Evolutionary conservation across 2,888 invertebrate species (phyloP).

Genomic region (Nymphalis urticae): DNA sequence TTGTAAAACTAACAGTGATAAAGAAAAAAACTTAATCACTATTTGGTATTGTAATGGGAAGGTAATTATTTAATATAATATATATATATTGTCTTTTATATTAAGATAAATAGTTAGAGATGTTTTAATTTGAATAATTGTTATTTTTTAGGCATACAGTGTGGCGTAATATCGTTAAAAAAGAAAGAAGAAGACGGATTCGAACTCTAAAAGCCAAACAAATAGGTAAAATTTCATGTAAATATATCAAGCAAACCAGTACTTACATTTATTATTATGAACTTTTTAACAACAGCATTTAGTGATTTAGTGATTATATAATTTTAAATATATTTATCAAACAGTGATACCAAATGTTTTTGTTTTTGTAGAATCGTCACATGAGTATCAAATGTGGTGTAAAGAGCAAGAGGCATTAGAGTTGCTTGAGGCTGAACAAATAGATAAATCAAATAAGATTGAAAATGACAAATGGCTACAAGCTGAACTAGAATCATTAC

Average conservation of each 20-base stretch:
- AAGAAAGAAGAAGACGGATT: slow-evolving; percentile 85
- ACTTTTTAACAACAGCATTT: no score
- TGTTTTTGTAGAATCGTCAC: slow-evolving; percentile 35
- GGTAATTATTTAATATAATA: slow-evolving; percentile 26
- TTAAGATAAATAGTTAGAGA: slow-evolving; percentile 13
- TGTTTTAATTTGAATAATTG: neutral
- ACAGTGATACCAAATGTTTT: neutral
- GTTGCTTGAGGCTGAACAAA: slow-evolving; percentile 76
- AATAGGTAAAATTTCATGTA: slow-evolving; percentile 65
- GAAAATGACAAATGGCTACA: slow-evolving; percentile 85
- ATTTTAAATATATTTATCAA: neutral
- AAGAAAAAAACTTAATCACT: no score
- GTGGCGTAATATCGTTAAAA: slow-evolving; percentile 89
- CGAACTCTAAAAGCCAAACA: slow-evolving; percentile 82
- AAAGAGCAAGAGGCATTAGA: slow-evolving; percentile 79
- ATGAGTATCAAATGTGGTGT: slow-evolving; percentile 77
- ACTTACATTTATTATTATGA: no score
- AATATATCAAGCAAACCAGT: no score
- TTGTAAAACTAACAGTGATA: no score
- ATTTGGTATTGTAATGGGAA: no score
- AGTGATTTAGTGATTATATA: no score
- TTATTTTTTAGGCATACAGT: slow-evolving; percentile 79
- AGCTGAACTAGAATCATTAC: slow-evolving; percentile 84
- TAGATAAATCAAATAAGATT: slow-evolving; percentile 76
- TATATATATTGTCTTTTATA: slow-evolving; percentile 22